These are phyloP conservation scores for Lepidostoma basale DNA, from an alignment of 1,140 invertebrate species.

Conservation along the genomic window DNA sequence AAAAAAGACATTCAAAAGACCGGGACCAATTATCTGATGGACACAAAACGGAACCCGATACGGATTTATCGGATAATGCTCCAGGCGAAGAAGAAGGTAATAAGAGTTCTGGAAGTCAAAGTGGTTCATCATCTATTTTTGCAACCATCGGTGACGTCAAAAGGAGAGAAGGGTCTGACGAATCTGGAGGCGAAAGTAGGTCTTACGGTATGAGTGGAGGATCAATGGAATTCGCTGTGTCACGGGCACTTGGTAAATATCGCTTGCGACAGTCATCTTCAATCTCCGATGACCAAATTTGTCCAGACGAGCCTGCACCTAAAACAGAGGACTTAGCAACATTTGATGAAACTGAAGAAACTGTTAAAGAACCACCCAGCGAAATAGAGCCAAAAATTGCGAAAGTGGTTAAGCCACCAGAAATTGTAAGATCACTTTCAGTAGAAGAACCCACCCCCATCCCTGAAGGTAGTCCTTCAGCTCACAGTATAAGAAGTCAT, in stretches of 20 bases:
- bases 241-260: constrained; percentile 81
- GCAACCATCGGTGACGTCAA: constrained; percentile 76
- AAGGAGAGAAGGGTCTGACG: constrained; percentile 64
- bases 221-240: constrained; percentile 81
- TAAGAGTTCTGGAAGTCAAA: constrained; percentile 64
- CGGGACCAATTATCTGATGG: constrained; percentile 57
- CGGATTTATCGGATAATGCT: constrained; percentile 64
- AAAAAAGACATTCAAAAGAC: constrained; percentile 51
- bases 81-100: constrained; percentile 67
- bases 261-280: constrained; percentile 75
- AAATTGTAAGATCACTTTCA: constrained; percentile 53
- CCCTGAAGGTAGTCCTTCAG: constrained; percentile 69
- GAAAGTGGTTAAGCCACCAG: constrained; percentile 53
- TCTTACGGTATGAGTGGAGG: constrained; percentile 55
- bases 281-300: constrained; percentile 67
- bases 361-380: constrained; percentile 47
- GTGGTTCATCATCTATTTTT: constrained; percentile 70
- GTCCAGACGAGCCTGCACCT: constrained; percentile 57
- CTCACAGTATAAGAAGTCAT: constrained; percentile 64
- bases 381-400: constrained; percentile 47
- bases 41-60: constrained; percentile 61
- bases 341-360: constrained; percentile 52
- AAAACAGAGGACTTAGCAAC: constrained; percentile 56
- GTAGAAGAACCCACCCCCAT: constrained; percentile 56
- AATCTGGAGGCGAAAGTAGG: constrained; percentile 65